These are phyloP conservation scores for Rhyacophila evoluta DNA, from an alignment of 2,888 invertebrate genomes.

Conservation along the genomic window DNA sequence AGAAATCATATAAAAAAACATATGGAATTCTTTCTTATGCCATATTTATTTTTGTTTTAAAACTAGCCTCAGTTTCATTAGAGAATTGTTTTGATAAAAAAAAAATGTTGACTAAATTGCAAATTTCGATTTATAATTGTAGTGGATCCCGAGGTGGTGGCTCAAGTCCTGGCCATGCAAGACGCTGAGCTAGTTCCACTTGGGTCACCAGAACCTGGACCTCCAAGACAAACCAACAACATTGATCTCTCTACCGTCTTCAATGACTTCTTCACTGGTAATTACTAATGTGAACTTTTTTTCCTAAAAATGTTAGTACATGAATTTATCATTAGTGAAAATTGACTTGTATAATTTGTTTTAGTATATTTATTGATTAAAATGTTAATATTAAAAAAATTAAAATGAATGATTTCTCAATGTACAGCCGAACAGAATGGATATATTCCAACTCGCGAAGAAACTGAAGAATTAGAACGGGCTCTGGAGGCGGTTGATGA, in stretches of 20 bases:
- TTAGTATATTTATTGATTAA: too few species aligned
- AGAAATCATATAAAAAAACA: too few species aligned
- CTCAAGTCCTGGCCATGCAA: constrained; percentile 69
- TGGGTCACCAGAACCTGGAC: constrained; percentile 21
- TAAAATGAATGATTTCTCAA: too few species aligned
- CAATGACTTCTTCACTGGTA: constrained; percentile 83
- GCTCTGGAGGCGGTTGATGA: constrained; percentile 84
- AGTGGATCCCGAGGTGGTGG: constrained; percentile 67
- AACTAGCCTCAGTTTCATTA: too few species aligned
- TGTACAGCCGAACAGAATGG: constrained; percentile 77
- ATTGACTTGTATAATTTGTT: too few species aligned
- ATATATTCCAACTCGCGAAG: constrained; percentile 80
- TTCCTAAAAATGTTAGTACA: too few species aligned
- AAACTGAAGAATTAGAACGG: constrained; percentile 89
- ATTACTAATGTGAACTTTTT: constrained; percentile 50
- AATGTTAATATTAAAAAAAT: too few species aligned
- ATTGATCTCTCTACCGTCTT: constrained; percentile 69
- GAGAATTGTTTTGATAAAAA: too few species aligned
- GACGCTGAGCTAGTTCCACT: constrained; percentile 59
- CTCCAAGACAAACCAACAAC: constrained; percentile 46
- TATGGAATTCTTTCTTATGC: too few species aligned
- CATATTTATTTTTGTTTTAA: too few species aligned
- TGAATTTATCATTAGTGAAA: too few species aligned
- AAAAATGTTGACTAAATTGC: not conserved
- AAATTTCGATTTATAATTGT: not conserved